phyloP scores from a whole-genome alignment of 2,797 vertebrate species.

The Spinibarbus caldwelli region DNA sequence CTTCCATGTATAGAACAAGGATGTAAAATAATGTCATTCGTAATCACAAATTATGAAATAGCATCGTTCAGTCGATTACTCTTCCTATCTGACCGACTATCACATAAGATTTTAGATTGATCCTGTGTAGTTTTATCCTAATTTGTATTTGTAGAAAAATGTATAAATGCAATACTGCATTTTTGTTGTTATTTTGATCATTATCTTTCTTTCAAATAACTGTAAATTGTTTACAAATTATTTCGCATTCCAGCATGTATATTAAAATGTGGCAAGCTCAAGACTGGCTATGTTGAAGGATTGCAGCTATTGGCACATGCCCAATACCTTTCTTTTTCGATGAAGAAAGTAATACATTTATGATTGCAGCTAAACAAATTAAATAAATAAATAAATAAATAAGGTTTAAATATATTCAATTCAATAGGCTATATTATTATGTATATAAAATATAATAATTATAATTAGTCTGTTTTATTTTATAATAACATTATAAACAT shows the following conservation, averaged over 20 bases:
- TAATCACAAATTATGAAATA: constrained; percentile 20
- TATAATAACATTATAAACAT: neutral
- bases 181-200: neutral
- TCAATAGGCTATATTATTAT: neutral
- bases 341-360: neutral
- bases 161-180: neutral
- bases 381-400: neutral
- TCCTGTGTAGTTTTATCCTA: neutral
- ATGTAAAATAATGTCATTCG: constrained; percentile 31
- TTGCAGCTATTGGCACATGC: neutral
- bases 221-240: neutral
- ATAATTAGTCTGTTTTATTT: neutral
- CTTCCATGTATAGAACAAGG: constrained; percentile 31
- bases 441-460: neutral
- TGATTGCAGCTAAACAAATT: neutral
- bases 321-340: neutral
- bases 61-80: neutral
- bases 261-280: neutral
- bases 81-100: neutral
- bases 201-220: neutral
- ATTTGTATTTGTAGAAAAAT: neutral
- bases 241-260: neutral
- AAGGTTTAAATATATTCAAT: neutral
- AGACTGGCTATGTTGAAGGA: neutral
- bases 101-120: neutral